A percentile compares a stretch with the other conserved stretches of the same genome.
phyloP scores from a whole-genome alignment of 1,140 invertebrate genomes.

The Heliconius congener region DNA sequence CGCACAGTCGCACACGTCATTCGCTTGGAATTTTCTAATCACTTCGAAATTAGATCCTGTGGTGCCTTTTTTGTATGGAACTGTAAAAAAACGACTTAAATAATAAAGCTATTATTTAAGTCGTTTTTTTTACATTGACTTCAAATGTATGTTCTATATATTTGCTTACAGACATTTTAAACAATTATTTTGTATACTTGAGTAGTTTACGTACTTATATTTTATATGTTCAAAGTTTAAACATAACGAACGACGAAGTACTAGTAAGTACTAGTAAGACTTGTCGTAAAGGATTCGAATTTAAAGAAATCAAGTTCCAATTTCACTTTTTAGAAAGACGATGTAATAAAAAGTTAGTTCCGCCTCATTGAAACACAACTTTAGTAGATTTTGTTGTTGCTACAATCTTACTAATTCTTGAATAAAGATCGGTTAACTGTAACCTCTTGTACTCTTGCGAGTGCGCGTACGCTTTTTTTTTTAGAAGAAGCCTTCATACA shows the following conservation, averaged over 20 bases:
- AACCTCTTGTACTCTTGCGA: neutral
- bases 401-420: conserved; percentile 9
- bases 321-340: conserved; percentile 27
- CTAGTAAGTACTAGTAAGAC: neutral
- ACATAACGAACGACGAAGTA: neutral
- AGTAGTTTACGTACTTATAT: too few species aligned
- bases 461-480: neutral
- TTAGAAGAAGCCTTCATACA: neutral
- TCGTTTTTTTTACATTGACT: neutral
- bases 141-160: neutral
- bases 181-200: neutral
- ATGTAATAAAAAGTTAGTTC: conserved; percentile 26
- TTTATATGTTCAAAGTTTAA: too few species aligned
- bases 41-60: conserved; percentile 38
- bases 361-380: conserved; percentile 19
- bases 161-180: neutral
- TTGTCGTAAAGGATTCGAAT: neutral
- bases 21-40: conserved; percentile 65
- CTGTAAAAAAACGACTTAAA: neutral
- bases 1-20: conserved; percentile 50
- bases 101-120: neutral
- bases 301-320: neutral
- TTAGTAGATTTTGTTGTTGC: conserved; percentile 17
- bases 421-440: conserved; percentile 1
- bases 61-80: conserved; percentile 14